Evolutionary conservation across 2,888 invertebrate species (phyloP).

Genomic region (Drosophila aldrichi): DNA sequence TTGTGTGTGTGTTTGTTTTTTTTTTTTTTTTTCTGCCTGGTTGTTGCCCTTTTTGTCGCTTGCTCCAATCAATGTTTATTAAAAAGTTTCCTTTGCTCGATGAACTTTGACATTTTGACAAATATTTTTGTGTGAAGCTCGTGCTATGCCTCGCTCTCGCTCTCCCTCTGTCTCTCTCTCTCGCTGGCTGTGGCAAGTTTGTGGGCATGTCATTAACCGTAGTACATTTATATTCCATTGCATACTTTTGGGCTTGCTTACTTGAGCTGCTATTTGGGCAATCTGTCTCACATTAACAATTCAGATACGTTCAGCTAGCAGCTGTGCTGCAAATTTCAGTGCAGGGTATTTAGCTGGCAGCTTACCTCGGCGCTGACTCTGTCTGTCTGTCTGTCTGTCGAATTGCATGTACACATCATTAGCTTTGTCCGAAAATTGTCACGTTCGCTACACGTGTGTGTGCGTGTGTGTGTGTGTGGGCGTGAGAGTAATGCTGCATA

Average conservation of each 20-base stretch:
- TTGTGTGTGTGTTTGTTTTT: no score
- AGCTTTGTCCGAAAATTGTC: constrained; percentile 76
- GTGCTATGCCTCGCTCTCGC: constrained; percentile 1
- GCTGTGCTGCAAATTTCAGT: constrained; percentile 17
- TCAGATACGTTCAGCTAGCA: constrained; percentile 5
- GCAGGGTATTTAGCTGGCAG: constrained; percentile 30
- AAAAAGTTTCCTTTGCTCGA: constrained; percentile 60
- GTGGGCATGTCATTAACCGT: constrained; percentile 17
- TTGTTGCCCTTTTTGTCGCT: constrained; percentile 39
- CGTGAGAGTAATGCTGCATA: constrained; percentile 60
- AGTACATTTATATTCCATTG: constrained; percentile 20
- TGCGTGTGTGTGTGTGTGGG: background rate
- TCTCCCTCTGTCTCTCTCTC: background rate
- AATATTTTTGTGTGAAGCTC: constrained; percentile 29
- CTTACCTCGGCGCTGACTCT: background rate
- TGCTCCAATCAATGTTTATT: constrained; percentile 68
- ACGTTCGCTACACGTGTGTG: constrained; percentile 58
- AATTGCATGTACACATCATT: constrained; percentile 72
- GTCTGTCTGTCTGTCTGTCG: constrained; percentile 49
- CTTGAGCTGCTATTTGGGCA: constrained; percentile 13
- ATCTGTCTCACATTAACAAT: constrained; percentile 24
- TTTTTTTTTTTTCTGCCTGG: background rate
- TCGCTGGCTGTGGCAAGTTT: constrained; percentile 16
- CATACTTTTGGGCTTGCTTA: constrained; percentile 28
- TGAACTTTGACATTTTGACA: constrained; percentile 67